phyloP scores from a whole-genome alignment of 2,797 vertebrate genomes.

The Danio jaintianensis region DNA sequence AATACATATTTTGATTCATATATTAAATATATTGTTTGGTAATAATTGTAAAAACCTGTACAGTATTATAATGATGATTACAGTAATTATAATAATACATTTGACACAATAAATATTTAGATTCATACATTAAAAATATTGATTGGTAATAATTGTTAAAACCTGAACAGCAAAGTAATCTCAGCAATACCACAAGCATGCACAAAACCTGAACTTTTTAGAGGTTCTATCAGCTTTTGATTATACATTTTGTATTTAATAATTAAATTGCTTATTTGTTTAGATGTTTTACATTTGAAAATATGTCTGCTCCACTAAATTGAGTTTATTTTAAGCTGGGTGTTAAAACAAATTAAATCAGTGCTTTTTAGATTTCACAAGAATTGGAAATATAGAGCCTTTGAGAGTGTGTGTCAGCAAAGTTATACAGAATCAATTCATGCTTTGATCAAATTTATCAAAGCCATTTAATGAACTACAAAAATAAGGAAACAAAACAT shows the following conservation, averaged over 20 bases:
- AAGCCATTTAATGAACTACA: not conserved
- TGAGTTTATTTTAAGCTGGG: too few relatives aligned
- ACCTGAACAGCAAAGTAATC: not conserved
- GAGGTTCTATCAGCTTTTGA: not conserved
- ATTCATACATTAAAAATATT: not conserved
- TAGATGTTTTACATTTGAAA: too few relatives aligned
- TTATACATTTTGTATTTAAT: not conserved
- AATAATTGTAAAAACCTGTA: not conserved
- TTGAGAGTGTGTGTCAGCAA: not conserved
- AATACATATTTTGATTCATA: not conserved
- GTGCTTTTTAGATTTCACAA: too few relatives aligned
- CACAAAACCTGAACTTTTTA: not conserved
- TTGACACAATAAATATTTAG: not conserved
- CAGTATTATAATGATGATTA: not conserved
- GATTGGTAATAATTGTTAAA: not conserved
- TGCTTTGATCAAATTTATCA: not conserved
- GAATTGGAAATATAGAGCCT: not conserved
- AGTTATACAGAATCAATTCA: not conserved
- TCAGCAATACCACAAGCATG: not conserved
- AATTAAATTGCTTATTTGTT: not conserved
- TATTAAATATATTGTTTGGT: not conserved
- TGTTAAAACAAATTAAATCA: too few relatives aligned
- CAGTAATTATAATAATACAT: not conserved
- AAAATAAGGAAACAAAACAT: not conserved
- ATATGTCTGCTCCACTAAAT: too few relatives aligned